Evolutionary conservation across 2,888 invertebrate genomes (phyloP), one percentile per base, ranked within the genome.

Genomic region (Ischnura elegans): DNA sequence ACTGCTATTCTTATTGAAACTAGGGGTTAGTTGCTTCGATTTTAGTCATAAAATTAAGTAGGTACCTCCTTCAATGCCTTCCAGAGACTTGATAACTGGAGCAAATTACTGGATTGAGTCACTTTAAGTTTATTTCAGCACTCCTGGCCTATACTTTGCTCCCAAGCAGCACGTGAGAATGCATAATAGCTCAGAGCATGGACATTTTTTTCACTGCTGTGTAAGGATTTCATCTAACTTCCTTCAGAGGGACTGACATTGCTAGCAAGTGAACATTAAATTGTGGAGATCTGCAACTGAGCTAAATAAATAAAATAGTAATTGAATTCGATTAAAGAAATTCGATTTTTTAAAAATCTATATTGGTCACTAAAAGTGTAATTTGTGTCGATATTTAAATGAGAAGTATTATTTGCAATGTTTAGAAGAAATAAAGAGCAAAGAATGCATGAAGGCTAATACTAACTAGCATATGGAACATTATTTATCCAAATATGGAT

Each of bases 181-280:
- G 90, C 90, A 90, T 43, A 90, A 90, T 61, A 55, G 61, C 90
- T 90, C 61, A 90, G 90, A 90, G 47, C n/a, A 90, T 61, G 66
- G 25, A 29, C 16, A 76, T 76, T 90, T 42, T 51, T 90, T 61
- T 66, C 61, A 90, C 4, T 25, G 55, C n/a, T 13, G 55, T 90
- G 61, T 90, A 25, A 45, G 61, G 76, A 36, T 76, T 43, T 90
- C 61, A 61, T 21, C 42, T 13, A 42, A 90, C 55, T 90, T 66
- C 43, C 43, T 90, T 90, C 61, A 55, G n/a, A n/a, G 43, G 55
- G 90, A 43, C 29, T 90, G 90, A 66, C 21, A 61, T 90, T 86
- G 45, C n/a, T 43, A 66, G 42, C n/a, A 3, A 90, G 10, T 55
- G 43, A 90, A 61, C n/a, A 43, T 45, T 45, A 90, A 90, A 42